Base-by-base conservation (phyloP, 2,797 vertebrate genomes). In the Anomalospiza imberbis region DNA sequence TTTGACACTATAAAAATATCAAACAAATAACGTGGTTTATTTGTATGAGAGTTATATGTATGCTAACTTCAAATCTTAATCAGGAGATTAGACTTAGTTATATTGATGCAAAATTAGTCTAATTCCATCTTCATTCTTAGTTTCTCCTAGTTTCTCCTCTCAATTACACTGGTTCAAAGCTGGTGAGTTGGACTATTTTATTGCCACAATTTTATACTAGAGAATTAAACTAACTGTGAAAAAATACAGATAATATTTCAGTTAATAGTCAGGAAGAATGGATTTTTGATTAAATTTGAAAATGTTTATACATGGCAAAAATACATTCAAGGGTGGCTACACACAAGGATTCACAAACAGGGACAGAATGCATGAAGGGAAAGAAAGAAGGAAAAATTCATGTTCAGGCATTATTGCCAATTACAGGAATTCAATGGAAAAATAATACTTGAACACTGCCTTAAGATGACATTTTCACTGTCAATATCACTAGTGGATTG, bases 171-270 rank as follows among this genome's bases (percentile, higher is more conserved):
- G 25, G 8, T 88, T 88, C 60, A 87, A 86, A 84, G 28, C 54
- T 91, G 63, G 31, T 89, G 51, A 78, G 12, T 48, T 79, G 17
- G 17, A 88, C 68, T 82, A 8, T 91, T 76, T 79, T 53, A 79
- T 58, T 3, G 1, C 40, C n/a, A 45, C 14, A 44, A 7, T 67
- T 91, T 85, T 66, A 81, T 44, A 50, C 19, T 38, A 50, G 10
- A 61, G 25, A 57, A 88, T 72, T 90, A 93, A 91, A 67, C 50
- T 78, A 84, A 81, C 50, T 70, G 32, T 92, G 60, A 61, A 90
- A 74, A 93, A 86, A 50, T 65, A 19, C 18, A 75, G 38, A 65
- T 24, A 74, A n/a, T 65, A 81, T 57, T 38, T 90, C 6, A 1
- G 32, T 31, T 89, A 80, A 42, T 62, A 81, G 18, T 54, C 2